Conservation (phyloP, 2,797 vertebrate species). For the Triplophysa yarkandensis region DNA sequence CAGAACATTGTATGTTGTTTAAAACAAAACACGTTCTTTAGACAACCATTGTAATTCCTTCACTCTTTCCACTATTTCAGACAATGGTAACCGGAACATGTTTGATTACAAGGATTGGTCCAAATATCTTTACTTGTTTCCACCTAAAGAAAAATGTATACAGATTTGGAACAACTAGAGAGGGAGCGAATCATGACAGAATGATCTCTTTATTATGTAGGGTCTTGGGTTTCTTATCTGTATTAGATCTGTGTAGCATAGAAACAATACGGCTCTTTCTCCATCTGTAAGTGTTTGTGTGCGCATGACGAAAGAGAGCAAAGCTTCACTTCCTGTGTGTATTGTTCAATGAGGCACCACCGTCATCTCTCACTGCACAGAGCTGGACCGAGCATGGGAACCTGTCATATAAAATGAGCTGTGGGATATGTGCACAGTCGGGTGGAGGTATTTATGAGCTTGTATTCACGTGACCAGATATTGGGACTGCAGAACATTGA, state of each 20-base stretch:
- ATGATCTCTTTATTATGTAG: not conserved
- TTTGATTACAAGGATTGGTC: no score
- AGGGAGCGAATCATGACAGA: not conserved
- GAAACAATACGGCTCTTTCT: constrained; percentile 23
- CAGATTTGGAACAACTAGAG: no score
- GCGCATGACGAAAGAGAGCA: constrained; percentile 26
- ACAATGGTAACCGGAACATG: no score
- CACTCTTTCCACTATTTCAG: no score
- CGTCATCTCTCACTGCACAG: constrained; percentile 24
- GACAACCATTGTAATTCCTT: no score
- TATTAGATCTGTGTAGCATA: constrained; percentile 15
- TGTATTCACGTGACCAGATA: not conserved
- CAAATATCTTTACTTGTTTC: no score
- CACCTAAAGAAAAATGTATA: no score
- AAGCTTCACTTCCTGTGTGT: constrained; percentile 44
- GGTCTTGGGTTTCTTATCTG: constrained; percentile 4
- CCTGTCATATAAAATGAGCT: constrained; percentile 33
- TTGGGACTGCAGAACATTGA: not conserved
- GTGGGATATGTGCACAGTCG: constrained; percentile 37
- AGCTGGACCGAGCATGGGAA: constrained; percentile 47
- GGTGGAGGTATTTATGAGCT: not conserved
- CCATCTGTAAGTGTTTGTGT: constrained; percentile 19
- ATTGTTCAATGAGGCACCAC: constrained; percentile 42
- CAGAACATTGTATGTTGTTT: no score
- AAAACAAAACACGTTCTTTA: no score